A percentile compares a stretch with the other conserved stretches of the same genome.
Conservation (phyloP, 1,140 invertebrate species). For the Apis dorsata region DNA sequence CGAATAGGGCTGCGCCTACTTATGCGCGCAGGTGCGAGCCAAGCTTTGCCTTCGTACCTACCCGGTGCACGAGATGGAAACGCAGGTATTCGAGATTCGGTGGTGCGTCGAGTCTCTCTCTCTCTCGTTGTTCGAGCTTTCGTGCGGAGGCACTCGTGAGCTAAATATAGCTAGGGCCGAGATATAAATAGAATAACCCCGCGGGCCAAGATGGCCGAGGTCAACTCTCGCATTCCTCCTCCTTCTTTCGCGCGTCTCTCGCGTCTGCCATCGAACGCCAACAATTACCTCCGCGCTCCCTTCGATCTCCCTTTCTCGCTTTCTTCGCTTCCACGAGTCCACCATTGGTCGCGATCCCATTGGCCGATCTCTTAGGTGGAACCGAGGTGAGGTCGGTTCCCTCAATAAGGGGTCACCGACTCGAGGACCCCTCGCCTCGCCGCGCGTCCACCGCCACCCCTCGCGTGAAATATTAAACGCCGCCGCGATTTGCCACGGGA, state of each 20-base stretch:
- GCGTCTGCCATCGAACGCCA: slow-evolving; percentile 1
- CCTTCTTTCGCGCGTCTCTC: slow-evolving; percentile 8
- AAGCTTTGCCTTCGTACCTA: background rate
- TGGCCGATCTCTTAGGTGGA: slow-evolving; percentile 43
- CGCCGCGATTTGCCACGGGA: background rate
- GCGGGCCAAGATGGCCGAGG: slow-evolving; percentile 63
- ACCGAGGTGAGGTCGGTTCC: slow-evolving; percentile 43
- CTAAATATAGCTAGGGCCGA: slow-evolving; percentile 73
- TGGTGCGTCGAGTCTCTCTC: slow-evolving; percentile 36
- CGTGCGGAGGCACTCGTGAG: slow-evolving; percentile 58
- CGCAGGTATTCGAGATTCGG: slow-evolving; percentile 47
- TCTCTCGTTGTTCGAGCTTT: slow-evolving; percentile 52
- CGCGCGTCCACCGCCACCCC: background rate
- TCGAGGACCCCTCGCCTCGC: slow-evolving; percentile 7
- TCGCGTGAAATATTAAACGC: slow-evolving; percentile 21
- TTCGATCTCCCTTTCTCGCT: slow-evolving; percentile 47
- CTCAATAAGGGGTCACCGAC: slow-evolving; percentile 60
- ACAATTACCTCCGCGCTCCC: slow-evolving; percentile 53
- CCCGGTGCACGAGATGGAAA: background rate
- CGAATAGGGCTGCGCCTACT: slow-evolving; percentile 11
- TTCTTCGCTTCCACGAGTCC: slow-evolving; percentile 12
- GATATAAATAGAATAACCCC: slow-evolving; percentile 74
- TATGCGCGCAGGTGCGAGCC: slow-evolving; percentile 43
- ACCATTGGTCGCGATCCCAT: slow-evolving; percentile 18
- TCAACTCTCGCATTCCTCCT: slow-evolving; percentile 50